Percentiles rank a stretch among this genome's conserved stretches.
These are phyloP conservation scores for Sanderia malayensis DNA, from an alignment of 30 jellyfish, hydroid and myxozoan species.

Conservation along the genomic window DNA sequence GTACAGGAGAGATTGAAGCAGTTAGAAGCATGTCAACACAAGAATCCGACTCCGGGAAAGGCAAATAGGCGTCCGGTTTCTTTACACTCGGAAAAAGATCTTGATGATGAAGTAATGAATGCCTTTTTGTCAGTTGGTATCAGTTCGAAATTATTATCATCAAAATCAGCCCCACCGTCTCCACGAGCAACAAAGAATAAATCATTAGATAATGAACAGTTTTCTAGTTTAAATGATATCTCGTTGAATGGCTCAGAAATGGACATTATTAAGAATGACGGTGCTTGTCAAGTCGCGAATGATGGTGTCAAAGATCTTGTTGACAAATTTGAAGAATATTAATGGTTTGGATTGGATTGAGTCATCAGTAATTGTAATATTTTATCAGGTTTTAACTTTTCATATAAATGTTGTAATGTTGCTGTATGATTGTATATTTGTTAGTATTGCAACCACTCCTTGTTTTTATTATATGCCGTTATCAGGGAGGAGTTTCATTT, in stretches of 20 bases:
- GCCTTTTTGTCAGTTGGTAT: background rate
- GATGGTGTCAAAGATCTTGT: constrained; percentile 51
- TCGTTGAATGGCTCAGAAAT: background rate
- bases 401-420: too few relatives aligned
- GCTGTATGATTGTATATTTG: too few relatives aligned
- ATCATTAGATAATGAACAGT: background rate
- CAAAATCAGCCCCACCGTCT: background rate
- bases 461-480: too few relatives aligned
- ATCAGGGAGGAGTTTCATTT: too few relatives aligned
- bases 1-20: background rate
- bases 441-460: too few relatives aligned
- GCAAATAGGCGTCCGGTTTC: background rate
- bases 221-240: constrained; percentile 13
- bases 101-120: background rate
- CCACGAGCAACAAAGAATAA: background rate
- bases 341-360: background rate
- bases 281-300: constrained; percentile 9
- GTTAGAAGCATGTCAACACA: constrained; percentile 1
- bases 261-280: background rate
- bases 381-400: too few relatives aligned
- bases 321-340: constrained; percentile 35
- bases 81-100: background rate
- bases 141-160: background rate
- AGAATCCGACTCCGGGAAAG: background rate
- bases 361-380: background rate